Evolutionary conservation across 2,888 invertebrate species (phyloP).

Genomic region (Cantharis nigra): DNA sequence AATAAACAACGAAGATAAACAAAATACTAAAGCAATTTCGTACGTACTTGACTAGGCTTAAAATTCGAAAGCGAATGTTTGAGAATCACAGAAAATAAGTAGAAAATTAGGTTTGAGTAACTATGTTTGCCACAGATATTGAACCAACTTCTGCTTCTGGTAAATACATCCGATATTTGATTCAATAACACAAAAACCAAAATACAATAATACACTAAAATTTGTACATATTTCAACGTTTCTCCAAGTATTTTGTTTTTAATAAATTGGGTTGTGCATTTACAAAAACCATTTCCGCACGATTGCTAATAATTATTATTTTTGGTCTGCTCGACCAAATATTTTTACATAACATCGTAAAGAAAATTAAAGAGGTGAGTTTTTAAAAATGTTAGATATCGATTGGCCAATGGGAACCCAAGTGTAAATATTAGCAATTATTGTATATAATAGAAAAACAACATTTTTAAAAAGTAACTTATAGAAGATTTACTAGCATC

Average conservation of each 20-base stretch:
- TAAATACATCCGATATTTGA: conserved; percentile 41
- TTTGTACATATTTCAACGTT: background rate
- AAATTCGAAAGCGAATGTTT: conserved; percentile 2
- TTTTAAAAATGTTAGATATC: background rate
- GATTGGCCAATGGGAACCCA: too few relatives aligned
- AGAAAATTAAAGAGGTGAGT: background rate
- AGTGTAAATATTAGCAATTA: too few relatives aligned
- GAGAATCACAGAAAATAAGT: conserved; percentile 13
- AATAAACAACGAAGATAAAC: background rate
- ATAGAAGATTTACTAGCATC: background rate
- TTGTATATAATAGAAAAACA: too few relatives aligned
- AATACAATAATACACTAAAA: background rate
- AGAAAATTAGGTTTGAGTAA: conserved; percentile 40
- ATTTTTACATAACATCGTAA: background rate
- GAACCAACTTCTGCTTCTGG: conserved; percentile 39
- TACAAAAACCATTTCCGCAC: background rate
- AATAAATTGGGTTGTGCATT: background rate
- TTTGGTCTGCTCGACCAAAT: background rate
- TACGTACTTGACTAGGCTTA: background rate
- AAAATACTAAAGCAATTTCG: background rate
- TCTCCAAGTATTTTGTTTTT: background rate
- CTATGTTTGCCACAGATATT: conserved; percentile 40
- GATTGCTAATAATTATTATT: background rate
- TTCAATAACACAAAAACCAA: conserved; percentile 26
- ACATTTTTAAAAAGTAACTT: too few relatives aligned